These are phyloP conservation scores for Harpagoxenus sublaevis DNA, from an alignment of 2,888 invertebrate genomes.

Conservation along the genomic window DNA sequence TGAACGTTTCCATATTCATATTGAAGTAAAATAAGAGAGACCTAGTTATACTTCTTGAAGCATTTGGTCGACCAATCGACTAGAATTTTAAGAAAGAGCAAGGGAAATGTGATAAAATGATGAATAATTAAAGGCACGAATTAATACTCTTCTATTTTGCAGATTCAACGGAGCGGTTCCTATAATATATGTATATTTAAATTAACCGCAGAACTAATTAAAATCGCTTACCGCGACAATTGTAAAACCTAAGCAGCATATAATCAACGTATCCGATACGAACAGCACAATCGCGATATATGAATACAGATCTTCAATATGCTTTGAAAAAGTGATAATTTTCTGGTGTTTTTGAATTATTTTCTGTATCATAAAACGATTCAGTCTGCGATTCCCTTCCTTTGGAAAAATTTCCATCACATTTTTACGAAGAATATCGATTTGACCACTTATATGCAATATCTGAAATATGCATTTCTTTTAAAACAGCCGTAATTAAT, in stretches of 20 bases:
- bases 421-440: slow-evolving; percentile 37
- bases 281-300: slow-evolving; percentile 60
- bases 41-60: too few species aligned
- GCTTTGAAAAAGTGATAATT: slow-evolving; percentile 8
- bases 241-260: slow-evolving; percentile 63
- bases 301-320: slow-evolving; percentile 41
- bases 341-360: slow-evolving; percentile 1
- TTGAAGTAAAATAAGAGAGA: too few species aligned
- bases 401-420: slow-evolving; percentile 3
- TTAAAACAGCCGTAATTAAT: background rate
- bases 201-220: background rate
- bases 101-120: background rate
- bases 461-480: slow-evolving; percentile 13
- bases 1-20: too few species aligned
- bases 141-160: background rate
- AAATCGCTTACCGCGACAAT: slow-evolving; percentile 62
- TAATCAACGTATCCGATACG: slow-evolving; percentile 59
- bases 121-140: background rate
- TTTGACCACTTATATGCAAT: slow-evolving; percentile 48
- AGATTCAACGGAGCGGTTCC: background rate
- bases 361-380: background rate
- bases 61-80: too few species aligned
- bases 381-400: background rate
- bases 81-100: background rate
- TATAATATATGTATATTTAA: background rate